Percentiles rank a stretch among this genome's conserved stretches.
phyloP scores from a whole-genome alignment of 2,888 invertebrate species.

The Lathronympha strigana region DNA sequence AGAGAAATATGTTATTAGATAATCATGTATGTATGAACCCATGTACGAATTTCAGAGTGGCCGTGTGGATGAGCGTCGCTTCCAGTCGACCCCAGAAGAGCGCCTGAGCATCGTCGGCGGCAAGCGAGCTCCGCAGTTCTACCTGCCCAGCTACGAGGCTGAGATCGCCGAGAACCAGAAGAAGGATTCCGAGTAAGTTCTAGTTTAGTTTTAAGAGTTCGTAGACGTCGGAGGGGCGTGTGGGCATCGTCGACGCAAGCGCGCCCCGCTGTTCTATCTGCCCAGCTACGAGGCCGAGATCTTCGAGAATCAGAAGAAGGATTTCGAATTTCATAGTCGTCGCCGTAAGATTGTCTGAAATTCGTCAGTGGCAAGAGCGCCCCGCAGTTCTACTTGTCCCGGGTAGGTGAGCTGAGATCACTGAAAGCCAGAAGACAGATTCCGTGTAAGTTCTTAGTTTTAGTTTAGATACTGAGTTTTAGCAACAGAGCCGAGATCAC shows the following conservation, averaged over 20 bases:
- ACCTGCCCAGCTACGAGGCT: conserved; percentile 96
- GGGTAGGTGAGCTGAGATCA: not conserved
- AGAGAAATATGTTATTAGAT: too few species aligned
- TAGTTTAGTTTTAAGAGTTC: too few species aligned
- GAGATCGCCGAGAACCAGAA: conserved; percentile 98
- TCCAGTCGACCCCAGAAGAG: conserved; percentile 96
- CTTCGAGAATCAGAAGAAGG: conserved; percentile 71
- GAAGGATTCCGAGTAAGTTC: conserved; percentile 96
- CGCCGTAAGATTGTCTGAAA: conserved; percentile 95
- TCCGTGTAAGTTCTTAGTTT: conserved; percentile 89
- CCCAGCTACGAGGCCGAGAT: conserved; percentile 63
- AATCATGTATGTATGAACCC: conserved; percentile 1
- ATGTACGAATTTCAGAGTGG: conserved; percentile 86
- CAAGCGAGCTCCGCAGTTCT: conserved; percentile 98
- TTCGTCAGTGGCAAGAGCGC: conserved; percentile 98
- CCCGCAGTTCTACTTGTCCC: conserved; percentile 97
- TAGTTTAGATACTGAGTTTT: too few species aligned
- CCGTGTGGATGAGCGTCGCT: conserved; percentile 94
- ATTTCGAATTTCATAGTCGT: conserved; percentile 93
- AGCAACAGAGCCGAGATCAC: conserved; percentile 4
- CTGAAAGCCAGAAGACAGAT: not conserved
- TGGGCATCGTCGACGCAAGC: conserved; percentile 98
- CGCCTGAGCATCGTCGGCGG: conserved; percentile 98
- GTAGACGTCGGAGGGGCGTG: conserved; percentile 92
- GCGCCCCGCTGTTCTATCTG: conserved; percentile 98